Percentiles rank a stretch among this genome's conserved stretches.
These are phyloP conservation scores for Vulpes lagopus DNA, from an alignment of 2,113 vertebrate genomes.

Conservation along the genomic window DNA sequence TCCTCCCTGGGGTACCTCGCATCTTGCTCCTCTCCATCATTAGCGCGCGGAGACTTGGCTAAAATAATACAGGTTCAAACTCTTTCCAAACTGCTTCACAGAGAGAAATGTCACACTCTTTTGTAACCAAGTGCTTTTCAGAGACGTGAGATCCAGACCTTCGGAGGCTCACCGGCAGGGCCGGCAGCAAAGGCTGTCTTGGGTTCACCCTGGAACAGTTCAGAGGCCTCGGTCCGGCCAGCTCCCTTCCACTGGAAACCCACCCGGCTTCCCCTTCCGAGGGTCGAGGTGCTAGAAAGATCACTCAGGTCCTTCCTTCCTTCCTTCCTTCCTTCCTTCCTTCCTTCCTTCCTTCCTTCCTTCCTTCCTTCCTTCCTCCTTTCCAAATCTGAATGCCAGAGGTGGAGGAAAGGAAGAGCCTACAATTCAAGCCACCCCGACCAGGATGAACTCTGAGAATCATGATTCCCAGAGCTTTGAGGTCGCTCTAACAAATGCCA, in stretches of 20 bases:
- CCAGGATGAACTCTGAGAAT: not conserved
- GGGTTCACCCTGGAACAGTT: not conserved
- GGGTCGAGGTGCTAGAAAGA: not conserved
- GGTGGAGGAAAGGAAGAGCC: not conserved
- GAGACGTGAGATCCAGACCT: not conserved
- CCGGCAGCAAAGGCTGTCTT: not conserved
- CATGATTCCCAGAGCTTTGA: rapidly evolving
- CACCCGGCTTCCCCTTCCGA: not conserved
- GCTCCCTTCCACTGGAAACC: not conserved
- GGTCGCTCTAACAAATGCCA: rapidly evolving
- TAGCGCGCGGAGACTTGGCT: rapidly evolving
- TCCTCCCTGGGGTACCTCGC: not conserved
- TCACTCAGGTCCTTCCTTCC: not conserved
- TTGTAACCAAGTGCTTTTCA: not conserved
- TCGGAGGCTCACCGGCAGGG: not conserved
- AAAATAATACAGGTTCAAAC: not conserved
- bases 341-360: conserved; percentile 10
- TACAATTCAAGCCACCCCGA: not conserved
- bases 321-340: conserved; percentile 68
- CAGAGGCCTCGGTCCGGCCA: not conserved
- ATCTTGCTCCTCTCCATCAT: rapidly evolving
- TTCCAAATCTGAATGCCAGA: not conserved
- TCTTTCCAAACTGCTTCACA: not conserved
- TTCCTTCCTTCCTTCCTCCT: conserved; percentile 57
- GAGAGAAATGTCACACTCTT: not conserved